Percentiles rank a stretch among this genome's conserved stretches.
phyloP scores from a whole-genome alignment of 2,797 vertebrate species.

The Lutjanus campechanus region DNA sequence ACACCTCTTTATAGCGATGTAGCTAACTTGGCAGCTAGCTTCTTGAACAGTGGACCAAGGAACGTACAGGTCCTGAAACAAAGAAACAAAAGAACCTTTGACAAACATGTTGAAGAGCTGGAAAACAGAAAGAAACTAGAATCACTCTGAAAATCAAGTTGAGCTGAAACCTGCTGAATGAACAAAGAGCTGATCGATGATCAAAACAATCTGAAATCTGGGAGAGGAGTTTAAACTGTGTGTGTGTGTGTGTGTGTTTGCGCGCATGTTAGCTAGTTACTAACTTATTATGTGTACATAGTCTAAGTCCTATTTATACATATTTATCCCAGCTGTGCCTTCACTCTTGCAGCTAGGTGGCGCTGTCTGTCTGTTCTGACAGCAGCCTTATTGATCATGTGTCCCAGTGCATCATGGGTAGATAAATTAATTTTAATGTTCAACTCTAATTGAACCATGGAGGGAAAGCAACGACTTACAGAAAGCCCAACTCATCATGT shows the following conservation, averaged over 20 bases:
- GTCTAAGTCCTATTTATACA: constrained; percentile 82
- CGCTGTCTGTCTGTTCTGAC: constrained; percentile 43
- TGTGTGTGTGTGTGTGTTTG: constrained; percentile 12
- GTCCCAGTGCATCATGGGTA: constrained; percentile 55
- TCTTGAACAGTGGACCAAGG: not conserved
- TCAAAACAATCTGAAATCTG: constrained; percentile 49
- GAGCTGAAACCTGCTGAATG: constrained; percentile 30
- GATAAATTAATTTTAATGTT: constrained; percentile 8
- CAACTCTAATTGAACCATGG: constrained; percentile 5
- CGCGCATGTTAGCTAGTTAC: constrained; percentile 55
- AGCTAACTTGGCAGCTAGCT: not conserved
- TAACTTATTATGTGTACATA: constrained; percentile 87
- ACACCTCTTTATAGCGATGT: not conserved
- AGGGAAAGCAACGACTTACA: not conserved
- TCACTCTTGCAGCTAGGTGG: constrained; percentile 76
- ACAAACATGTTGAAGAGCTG: not conserved
- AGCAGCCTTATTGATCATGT: constrained; percentile 22
- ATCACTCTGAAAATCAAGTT: constrained; percentile 27
- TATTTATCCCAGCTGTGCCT: constrained; percentile 85
- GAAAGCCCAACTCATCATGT: not conserved
- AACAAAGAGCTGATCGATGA: constrained; percentile 3
- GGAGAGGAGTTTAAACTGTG: constrained; percentile 8
- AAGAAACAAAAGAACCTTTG: not conserved
- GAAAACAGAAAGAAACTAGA: constrained; percentile 24
- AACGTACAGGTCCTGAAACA: not conserved